These are phyloP conservation scores for Netelia inedita DNA, from an alignment of 2,888 invertebrate genomes.

Conservation along the genomic window DNA sequence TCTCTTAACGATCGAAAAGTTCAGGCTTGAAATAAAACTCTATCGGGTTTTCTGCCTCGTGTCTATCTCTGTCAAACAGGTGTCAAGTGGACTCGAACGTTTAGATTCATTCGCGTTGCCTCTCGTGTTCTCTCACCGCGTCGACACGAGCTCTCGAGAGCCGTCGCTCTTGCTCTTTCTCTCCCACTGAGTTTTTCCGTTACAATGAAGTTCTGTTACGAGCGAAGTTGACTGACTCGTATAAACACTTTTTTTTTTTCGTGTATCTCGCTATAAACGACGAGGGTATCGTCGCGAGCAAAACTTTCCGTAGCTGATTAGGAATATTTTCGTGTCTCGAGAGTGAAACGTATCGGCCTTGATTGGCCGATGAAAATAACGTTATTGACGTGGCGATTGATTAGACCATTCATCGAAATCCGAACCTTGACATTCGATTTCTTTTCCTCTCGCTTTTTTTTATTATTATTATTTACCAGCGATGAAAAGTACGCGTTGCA, in stretches of 20 bases:
- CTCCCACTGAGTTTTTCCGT: not conserved
- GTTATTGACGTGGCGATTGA: not conserved
- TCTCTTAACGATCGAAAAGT: slow-evolving; percentile 58
- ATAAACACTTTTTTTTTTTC: not conserved
- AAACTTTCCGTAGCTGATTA: not conserved
- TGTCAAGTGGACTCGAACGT: slow-evolving; percentile 51
- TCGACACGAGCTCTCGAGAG: slow-evolving; percentile 11
- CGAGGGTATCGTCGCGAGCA: too few species aligned
- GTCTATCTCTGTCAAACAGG: slow-evolving; percentile 56
- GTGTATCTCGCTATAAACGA: not conserved
- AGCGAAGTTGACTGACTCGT: not conserved
- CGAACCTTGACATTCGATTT: not conserved
- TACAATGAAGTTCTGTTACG: slow-evolving; percentile 4
- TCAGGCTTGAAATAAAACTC: slow-evolving; percentile 55
- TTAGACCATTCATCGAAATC: not conserved
- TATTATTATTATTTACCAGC: too few species aligned
- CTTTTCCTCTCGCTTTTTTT: too few species aligned
- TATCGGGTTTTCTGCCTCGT: slow-evolving; percentile 13
- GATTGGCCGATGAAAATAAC: not conserved
- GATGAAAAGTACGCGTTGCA: too few species aligned
- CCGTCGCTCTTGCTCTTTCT: not conserved
- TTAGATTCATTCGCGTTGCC: slow-evolving; percentile 40
- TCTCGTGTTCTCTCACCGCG: not conserved
- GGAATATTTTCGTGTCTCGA: not conserved
- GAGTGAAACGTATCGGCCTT: not conserved